These are phyloP conservation scores for Calosoma granatense DNA, from an alignment of 1,140 invertebrate genomes.

Conservation along the genomic window DNA sequence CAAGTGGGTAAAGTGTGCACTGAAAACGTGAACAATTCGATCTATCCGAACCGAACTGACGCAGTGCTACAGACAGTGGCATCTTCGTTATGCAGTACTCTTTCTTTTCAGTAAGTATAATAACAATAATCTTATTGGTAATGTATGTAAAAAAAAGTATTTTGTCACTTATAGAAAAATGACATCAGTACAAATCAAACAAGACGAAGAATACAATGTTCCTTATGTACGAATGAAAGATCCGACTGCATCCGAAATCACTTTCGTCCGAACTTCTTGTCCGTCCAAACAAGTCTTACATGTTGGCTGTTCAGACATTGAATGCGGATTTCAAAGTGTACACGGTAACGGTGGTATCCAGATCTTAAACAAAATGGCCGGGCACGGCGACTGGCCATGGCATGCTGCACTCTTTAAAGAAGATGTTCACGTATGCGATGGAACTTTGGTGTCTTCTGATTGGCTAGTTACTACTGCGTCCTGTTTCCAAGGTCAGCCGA, in stretches of 20 bases:
- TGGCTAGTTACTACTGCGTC: conserved; percentile 83
- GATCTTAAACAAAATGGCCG: conserved; percentile 54
- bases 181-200: conserved; percentile 26
- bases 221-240: conserved; percentile 68
- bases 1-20: conserved; percentile 70
- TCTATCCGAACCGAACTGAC: conserved; percentile 40
- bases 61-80: conserved; percentile 55
- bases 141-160: not conserved
- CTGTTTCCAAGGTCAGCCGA: conserved; percentile 80
- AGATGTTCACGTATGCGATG: conserved; percentile 80
- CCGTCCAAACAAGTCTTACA: conserved; percentile 67
- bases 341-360: conserved; percentile 41
- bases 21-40: conserved; percentile 52
- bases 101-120: conserved; percentile 59
- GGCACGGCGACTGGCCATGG: conserved; percentile 83
- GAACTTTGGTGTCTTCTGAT: conserved; percentile 61
- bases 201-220: conserved; percentile 29
- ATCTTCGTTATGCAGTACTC: conserved; percentile 60
- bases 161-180: conserved; percentile 23
- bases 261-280: conserved; percentile 64
- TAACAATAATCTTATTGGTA: no score
- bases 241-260: conserved; percentile 66
- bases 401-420: conserved; percentile 72
- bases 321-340: conserved; percentile 64
- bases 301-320: conserved; percentile 64